Evolutionary conservation across 2,113 vertebrate species (phyloP).

Genomic region (Drymodes brunneopygia): DNA sequence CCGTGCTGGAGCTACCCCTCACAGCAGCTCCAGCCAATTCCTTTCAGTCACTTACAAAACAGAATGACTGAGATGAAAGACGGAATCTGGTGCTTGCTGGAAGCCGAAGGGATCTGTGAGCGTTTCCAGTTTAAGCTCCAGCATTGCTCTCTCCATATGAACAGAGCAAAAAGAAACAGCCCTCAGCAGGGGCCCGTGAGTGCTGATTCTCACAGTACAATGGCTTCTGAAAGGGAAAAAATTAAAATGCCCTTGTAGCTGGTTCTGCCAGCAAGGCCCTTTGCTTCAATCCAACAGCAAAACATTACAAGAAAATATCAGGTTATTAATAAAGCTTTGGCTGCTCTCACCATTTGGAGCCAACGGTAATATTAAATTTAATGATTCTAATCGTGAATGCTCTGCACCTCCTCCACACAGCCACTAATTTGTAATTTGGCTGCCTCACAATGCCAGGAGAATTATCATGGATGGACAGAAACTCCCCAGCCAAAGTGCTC

Average conservation of each 20-base stretch:
- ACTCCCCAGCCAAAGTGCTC: neutral
- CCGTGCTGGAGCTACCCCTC: neutral
- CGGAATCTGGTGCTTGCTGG: neutral
- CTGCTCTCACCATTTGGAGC: neutral
- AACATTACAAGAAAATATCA: neutral
- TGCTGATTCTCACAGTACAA: neutral
- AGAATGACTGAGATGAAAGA: neutral
- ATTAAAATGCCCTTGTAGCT: neutral
- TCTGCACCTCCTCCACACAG: neutral
- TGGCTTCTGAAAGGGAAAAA: neutral
- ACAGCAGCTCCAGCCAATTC: neutral
- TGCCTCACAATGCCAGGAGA: neutral
- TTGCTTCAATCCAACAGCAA: neutral
- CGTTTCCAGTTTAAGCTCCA: neutral
- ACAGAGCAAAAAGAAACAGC: neutral
- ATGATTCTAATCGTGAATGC: neutral
- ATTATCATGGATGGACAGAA: neutral
- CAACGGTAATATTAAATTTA: neutral
- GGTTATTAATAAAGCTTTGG: neutral
- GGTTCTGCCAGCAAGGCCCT: neutral
- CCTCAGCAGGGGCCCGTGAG: neutral
- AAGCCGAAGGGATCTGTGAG: neutral
- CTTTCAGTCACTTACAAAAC: neutral
- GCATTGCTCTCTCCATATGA: slow-evolving; percentile 3
- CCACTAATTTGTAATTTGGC: neutral